Evolutionary conservation across 2,888 invertebrate genomes (phyloP), one percentile per base, ranked within the genome.

Genomic region (Nasonia oneida): DNA sequence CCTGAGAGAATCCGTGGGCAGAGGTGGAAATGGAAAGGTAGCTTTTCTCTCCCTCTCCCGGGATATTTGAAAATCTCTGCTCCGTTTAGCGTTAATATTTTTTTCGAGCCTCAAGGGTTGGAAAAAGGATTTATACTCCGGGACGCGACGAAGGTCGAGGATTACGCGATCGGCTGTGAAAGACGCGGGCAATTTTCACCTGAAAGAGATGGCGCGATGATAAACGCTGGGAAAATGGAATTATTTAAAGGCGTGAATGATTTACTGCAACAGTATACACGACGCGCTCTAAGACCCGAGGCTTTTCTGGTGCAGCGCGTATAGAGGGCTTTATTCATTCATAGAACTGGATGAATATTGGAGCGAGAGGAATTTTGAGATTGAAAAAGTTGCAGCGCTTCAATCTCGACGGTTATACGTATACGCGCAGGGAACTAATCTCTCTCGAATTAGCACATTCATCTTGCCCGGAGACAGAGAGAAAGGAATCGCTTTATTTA

Each of bases 181-280:
- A 76, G 37, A 23, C 12, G 10, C 23, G 47, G 50, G 50, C 50
- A 50, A 50, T 75, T 75, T 77, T 61, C 61, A 14, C 23, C n/a
- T 37, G 76, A 57, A 57, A 37, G 57, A 77, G 76, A 77, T 77
- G 37, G 57, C 37, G 76, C 57, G 57, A 77, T 37, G 57, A 53
- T 53, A 77, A 57, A 57, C 10, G 67, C 42, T 42, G 42, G 73
- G 23, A 39, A 73, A 47, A 73, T 73, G 39, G 73, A 73, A 73
- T 73, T 73, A 73, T 73, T 73, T 42, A 73, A 42, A 23, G n/a
- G 73, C 42, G n/a, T 73, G 73, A 73, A 42, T 73, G 73, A 73
- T 73, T 73, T 73, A 73, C 73, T n/a, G 42, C 42, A 12, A 23
- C 57, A 61, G 57, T 8, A 37, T 37, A 37, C 29, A 29, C 29